phyloP scores from a whole-genome alignment of 2,797 vertebrate genomes.

The Zenarchopterus dispar region DNA sequence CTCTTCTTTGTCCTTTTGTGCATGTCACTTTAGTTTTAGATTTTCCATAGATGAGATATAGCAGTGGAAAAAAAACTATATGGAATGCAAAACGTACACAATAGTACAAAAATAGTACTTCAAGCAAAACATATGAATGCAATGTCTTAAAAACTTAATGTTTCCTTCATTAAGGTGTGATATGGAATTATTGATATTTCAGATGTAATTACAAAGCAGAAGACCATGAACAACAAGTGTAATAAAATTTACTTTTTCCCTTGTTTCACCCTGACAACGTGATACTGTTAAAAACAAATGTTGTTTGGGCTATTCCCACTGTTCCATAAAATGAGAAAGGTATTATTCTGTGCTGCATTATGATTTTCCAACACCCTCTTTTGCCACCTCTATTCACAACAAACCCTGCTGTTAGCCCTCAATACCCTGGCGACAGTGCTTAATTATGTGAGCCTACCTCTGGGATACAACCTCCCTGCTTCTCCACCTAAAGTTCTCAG shows the following conservation, averaged over 20 bases:
- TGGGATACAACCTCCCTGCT: slow-evolving; percentile 82
- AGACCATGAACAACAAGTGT: slow-evolving; percentile 34
- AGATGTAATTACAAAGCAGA: slow-evolving; percentile 25
- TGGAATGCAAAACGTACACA: slow-evolving; percentile 71
- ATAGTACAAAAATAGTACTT: not conserved
- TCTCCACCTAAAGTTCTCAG: slow-evolving; percentile 81
- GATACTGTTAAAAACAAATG: slow-evolving; percentile 28
- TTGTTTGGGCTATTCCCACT: slow-evolving; percentile 53
- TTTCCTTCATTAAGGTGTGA: not conserved
- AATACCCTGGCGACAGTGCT: slow-evolving; percentile 82
- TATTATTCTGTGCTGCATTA: slow-evolving; percentile 75
- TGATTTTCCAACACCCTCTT: slow-evolving; percentile 81
- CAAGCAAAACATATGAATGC: not conserved
- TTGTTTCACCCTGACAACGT: slow-evolving; percentile 42
- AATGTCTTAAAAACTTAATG: not conserved
- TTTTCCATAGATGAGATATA: slow-evolving; percentile 9
- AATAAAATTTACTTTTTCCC: slow-evolving; percentile 23
- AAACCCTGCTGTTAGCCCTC: slow-evolving; percentile 85
- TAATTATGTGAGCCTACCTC: slow-evolving; percentile 86
- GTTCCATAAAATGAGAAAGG: slow-evolving; percentile 65
- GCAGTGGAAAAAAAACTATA: slow-evolving; percentile 87
- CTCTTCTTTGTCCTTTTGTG: slow-evolving; percentile 88
- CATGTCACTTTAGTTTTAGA: slow-evolving; percentile 78
- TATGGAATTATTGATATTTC: not conserved
- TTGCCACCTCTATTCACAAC: slow-evolving; percentile 82